Evolutionary conservation across 2,113 vertebrate genomes (phyloP).

Genomic region (Mustelus asterias): DNA sequence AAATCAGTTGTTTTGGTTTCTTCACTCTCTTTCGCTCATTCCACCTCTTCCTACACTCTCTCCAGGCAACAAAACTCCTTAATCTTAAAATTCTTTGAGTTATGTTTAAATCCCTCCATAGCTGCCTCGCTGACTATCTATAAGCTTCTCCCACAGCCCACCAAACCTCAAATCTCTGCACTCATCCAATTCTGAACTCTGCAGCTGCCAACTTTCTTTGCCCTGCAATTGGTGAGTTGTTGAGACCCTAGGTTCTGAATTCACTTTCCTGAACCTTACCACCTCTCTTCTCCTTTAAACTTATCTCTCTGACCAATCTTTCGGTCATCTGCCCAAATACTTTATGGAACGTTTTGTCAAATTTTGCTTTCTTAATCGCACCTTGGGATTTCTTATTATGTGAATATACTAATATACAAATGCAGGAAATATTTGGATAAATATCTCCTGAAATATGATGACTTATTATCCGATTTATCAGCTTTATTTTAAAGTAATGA

Average conservation of each 20-base stretch:
- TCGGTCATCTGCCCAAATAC: background rate
- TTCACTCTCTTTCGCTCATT: background rate
- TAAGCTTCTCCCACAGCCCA: background rate
- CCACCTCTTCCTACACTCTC: background rate
- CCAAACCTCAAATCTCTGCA: background rate
- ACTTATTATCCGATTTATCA: too few species aligned
- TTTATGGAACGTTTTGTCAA: background rate
- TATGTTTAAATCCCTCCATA: background rate
- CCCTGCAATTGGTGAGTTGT: background rate
- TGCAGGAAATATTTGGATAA: too few species aligned
- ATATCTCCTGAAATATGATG: too few species aligned
- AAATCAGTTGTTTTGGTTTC: background rate
- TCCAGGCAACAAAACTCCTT: background rate
- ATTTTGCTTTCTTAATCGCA: too few species aligned
- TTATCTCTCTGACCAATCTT: background rate
- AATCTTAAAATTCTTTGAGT: background rate
- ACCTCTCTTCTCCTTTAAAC: background rate
- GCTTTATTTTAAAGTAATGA: too few species aligned
- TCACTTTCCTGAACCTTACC: background rate
- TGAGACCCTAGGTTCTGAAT: background rate
- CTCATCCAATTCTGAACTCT: background rate
- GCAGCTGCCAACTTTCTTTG: background rate
- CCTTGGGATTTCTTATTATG: too few species aligned
- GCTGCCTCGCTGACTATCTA: background rate
- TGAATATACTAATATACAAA: too few species aligned